These are phyloP conservation scores for Salvelinus namaycush DNA, from an alignment of 2,113 vertebrate species.

Conservation along the genomic window DNA sequence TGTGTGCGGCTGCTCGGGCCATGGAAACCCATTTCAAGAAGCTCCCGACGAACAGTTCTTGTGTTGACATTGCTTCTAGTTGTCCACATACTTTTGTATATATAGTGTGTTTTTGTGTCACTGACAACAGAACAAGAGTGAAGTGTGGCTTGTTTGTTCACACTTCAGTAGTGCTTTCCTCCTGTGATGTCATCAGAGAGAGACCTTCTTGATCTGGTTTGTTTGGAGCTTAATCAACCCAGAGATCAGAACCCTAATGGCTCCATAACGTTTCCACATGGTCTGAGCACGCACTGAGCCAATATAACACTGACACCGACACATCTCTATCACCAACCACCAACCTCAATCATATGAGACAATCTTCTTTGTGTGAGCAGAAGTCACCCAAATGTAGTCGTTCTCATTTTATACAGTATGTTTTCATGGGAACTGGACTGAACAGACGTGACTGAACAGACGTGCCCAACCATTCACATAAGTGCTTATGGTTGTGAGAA, in stretches of 20 bases:
- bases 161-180: not conserved
- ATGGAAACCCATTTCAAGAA: no score
- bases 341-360: not conserved
- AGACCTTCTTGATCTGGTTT: slow-evolving; percentile 8
- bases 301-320: not conserved
- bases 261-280: slow-evolving; percentile 12
- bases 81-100: no score
- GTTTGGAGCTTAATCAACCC: slow-evolving; percentile 4
- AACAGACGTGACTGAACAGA: no score
- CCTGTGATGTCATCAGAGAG: not conserved
- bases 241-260: slow-evolving; percentile 31
- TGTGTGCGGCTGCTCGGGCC: no score
- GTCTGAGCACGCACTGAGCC: not conserved
- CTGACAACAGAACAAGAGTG: not conserved
- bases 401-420: not conserved
- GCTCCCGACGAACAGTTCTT: no score
- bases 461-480: no score
- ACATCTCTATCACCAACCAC: not conserved
- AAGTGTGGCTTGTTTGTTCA: not conserved
- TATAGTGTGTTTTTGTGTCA: not conserved
- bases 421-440: not conserved
- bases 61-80: no score
- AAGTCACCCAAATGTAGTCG: not conserved
- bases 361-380: not conserved
- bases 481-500: not conserved